Evolutionary conservation across 2,888 invertebrate species (phyloP).

Genomic region (Nysson spinosus): DNA sequence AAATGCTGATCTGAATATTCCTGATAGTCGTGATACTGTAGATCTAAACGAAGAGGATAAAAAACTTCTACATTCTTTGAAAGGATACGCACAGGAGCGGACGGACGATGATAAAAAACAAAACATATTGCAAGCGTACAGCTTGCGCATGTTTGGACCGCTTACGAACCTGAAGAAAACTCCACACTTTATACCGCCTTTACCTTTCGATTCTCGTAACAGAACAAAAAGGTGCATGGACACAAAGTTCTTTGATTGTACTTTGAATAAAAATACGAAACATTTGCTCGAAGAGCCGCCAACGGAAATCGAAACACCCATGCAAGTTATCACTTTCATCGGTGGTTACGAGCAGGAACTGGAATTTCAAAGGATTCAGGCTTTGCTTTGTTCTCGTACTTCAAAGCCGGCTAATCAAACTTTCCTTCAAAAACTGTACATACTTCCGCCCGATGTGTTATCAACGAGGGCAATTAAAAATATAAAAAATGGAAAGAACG

Average conservation of each 20-base stretch:
- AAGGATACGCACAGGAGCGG: slow-evolving; percentile 5
- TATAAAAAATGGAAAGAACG: neutral
- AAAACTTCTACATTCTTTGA: slow-evolving; percentile 57
- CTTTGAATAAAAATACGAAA: slow-evolving; percentile 11
- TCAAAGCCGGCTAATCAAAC: too few relatives aligned
- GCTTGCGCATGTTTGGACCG: slow-evolving; percentile 61
- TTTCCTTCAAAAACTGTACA: neutral
- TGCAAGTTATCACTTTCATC: slow-evolving; percentile 36
- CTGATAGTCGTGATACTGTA: slow-evolving; percentile 47
- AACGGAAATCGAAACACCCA: slow-evolving; percentile 49
- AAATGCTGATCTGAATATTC: slow-evolving; percentile 60
- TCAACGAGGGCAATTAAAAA: neutral
- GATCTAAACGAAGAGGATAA: slow-evolving; percentile 57
- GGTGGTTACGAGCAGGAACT: slow-evolving; percentile 29
- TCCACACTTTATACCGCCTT: slow-evolving; percentile 62
- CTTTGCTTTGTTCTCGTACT: neutral
- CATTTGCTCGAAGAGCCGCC: slow-evolving; percentile 30
- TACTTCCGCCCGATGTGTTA: neutral
- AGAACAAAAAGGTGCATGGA: slow-evolving; percentile 4
- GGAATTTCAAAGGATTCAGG: slow-evolving; percentile 38
- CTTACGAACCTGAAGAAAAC: neutral
- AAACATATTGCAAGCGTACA: slow-evolving; percentile 43
- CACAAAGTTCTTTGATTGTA: slow-evolving; percentile 44
- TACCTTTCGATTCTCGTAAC: slow-evolving; percentile 51
- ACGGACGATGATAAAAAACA: neutral